These are phyloP conservation scores for Chironomus striatipennis DNA, from an alignment of 1,140 invertebrate species.

Conservation along the genomic window DNA sequence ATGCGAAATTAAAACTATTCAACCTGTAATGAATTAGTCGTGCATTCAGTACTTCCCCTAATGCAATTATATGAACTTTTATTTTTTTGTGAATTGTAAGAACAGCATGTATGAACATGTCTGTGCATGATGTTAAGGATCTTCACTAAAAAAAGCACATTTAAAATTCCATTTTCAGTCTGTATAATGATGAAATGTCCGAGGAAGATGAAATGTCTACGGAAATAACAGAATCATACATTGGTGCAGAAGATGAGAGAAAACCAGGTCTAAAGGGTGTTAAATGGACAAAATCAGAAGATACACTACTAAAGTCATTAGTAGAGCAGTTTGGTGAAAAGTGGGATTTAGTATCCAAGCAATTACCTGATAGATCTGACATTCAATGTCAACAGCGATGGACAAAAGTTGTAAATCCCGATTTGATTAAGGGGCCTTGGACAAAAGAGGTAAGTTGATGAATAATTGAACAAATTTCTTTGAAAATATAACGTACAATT, in stretches of 20 bases:
- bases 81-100: too few relatives aligned
- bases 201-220: conserved; percentile 1
- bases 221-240: not conserved
- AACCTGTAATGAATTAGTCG: not conserved
- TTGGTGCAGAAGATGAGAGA: not conserved
- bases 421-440: conserved; percentile 95
- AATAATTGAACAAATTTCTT: too few relatives aligned
- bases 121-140: not conserved
- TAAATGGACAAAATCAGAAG: conserved; percentile 40
- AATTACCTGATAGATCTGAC: conserved; percentile 82
- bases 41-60: conserved; percentile 1
- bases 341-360: conserved; percentile 74
- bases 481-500: too few relatives aligned
- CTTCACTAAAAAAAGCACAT: not conserved
- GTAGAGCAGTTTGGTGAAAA: conserved; percentile 70
- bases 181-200: conserved; percentile 16
- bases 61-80: not conserved
- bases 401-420: conserved; percentile 94
- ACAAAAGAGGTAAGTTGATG: conserved; percentile 85
- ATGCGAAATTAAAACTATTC: conserved; percentile 14
- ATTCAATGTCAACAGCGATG: conserved; percentile 94
- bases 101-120: not conserved
- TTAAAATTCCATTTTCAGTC: not conserved
- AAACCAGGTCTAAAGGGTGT: not conserved
- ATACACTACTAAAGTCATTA: conserved; percentile 68